Evolutionary conservation across 2,113 vertebrate genomes (phyloP).

Genomic region (Leptodactylus fuscus): DNA sequence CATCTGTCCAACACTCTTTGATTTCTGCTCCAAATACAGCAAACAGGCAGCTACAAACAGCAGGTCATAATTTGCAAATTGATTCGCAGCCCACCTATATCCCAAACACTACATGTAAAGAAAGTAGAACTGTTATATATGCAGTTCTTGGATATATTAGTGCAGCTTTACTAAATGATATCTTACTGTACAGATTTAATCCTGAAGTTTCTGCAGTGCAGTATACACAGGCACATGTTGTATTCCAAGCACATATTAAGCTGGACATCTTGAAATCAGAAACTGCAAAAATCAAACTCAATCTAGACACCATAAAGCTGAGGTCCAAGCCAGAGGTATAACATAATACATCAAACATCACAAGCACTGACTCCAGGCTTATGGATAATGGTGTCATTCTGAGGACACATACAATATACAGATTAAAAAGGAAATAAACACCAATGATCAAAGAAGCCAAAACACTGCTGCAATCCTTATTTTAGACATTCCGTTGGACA

Average conservation of each 20-base stretch:
- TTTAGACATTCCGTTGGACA: neutral
- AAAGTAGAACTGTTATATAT: neutral
- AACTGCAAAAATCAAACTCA: neutral
- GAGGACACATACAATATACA: slow-evolving; percentile 16
- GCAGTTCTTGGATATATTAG: neutral
- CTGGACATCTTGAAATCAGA: neutral
- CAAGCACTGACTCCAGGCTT: neutral
- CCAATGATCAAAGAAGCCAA: slow-evolving; percentile 8
- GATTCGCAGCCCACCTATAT: too few species aligned
- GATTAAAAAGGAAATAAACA: neutral
- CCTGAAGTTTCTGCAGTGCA: neutral
- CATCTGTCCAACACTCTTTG: too few species aligned
- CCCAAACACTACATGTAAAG: too few species aligned
- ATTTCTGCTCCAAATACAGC: too few species aligned
- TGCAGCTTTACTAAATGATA: neutral
- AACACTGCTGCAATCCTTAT: neutral
- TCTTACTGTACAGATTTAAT: neutral
- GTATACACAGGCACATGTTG: neutral
- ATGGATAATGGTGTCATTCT: neutral
- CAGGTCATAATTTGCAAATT: too few species aligned
- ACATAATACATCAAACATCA: neutral
- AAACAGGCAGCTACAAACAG: too few species aligned
- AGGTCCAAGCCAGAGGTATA: neutral
- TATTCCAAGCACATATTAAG: neutral
- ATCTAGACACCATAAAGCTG: neutral